Evolutionary conservation across 2,113 vertebrate species (phyloP).

Genomic region (Manacus vitellinus): DNA sequence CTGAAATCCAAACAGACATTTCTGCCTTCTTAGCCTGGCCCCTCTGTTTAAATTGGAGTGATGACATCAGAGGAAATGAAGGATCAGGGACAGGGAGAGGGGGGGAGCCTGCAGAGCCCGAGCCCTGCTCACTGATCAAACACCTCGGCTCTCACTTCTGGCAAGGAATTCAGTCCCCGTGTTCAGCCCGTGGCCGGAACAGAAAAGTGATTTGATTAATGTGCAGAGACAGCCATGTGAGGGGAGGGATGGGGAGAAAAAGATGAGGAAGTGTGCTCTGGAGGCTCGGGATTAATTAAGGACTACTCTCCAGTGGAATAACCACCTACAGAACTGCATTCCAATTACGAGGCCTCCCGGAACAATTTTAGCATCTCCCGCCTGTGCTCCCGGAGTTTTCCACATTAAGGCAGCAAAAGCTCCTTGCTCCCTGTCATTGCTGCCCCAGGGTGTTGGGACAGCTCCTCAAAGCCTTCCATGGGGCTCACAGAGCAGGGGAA

Average conservation of each 20-base stretch:
- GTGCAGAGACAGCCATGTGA: neutral
- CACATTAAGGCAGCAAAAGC: neutral
- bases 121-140: neutral
- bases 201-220: neutral
- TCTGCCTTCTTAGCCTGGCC: neutral
- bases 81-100: constrained; percentile 10
- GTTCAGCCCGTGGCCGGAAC: neutral
- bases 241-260: neutral
- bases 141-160: neutral
- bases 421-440: neutral
- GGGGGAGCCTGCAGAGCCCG: neutral
- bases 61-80: constrained; percentile 56
- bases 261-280: neutral
- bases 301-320: neutral
- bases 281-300: neutral
- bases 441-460: neutral
- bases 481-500: neutral
- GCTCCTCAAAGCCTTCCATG: neutral
- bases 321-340: neutral
- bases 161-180: neutral
- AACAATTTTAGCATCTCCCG: neutral
- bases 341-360: neutral
- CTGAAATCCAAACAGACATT: constrained; percentile 16
- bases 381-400: neutral
- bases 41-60: neutral